These are phyloP conservation scores for Bovichtus diacanthus DNA, from an alignment of 2,797 vertebrate species.

Conservation along the genomic window DNA sequence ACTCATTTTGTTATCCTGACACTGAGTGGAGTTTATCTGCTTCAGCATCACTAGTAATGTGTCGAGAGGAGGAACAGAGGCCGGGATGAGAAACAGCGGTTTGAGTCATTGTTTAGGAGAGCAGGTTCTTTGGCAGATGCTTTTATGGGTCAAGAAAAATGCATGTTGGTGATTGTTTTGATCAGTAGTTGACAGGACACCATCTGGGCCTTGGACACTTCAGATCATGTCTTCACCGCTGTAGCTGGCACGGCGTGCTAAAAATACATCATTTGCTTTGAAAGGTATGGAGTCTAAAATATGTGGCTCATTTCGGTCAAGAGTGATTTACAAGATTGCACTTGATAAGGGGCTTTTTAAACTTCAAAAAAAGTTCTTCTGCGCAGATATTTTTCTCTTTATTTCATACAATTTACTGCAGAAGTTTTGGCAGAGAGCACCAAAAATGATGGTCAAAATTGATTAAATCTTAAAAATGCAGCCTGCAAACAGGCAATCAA, in stretches of 20 bases:
- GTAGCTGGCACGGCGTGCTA: conserved; percentile 15
- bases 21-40: conserved; percentile 31
- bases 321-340: conserved; percentile 28
- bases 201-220: conserved; percentile 55
- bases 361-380: neutral
- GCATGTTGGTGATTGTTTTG: conserved; percentile 35
- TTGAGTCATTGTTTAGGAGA: conserved; percentile 30
- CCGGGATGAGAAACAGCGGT: conserved; percentile 23
- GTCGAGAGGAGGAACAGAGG: conserved; percentile 27
- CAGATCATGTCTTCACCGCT: conserved; percentile 2
- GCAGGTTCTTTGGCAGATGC: conserved; percentile 35
- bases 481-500: neutral
- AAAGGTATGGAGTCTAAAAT: conserved; percentile 40
- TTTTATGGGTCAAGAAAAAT: conserved; percentile 35
- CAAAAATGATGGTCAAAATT: neutral
- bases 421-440: neutral
- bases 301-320: neutral
- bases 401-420: neutral
- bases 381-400: neutral
- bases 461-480: neutral
- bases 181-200: conserved; percentile 47
- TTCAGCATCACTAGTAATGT: conserved; percentile 25
- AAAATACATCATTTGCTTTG: conserved; percentile 40
- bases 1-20: conserved; percentile 19
- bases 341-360: conserved; percentile 38